Percentiles rank a stretch among this genome's conserved stretches.
phyloP scores from a whole-genome alignment of 2,113 vertebrate species.

The Gopherus evgoodei region DNA sequence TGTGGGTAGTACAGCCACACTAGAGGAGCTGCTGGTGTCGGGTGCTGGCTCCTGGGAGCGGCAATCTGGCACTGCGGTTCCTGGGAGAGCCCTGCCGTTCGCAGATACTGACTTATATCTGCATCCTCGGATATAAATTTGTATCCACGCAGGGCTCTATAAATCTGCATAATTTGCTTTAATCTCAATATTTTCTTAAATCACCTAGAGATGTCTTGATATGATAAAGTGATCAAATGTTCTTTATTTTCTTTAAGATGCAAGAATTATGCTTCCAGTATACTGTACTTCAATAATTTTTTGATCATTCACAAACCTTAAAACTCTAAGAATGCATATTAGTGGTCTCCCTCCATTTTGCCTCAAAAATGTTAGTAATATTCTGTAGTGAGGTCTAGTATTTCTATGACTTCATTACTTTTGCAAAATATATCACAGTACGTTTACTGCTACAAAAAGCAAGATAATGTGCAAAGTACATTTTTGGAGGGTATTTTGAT shows the following conservation, averaged over 20 bases:
- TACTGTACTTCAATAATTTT: neutral
- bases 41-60: too few relatives aligned
- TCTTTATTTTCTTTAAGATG: constrained; percentile 8
- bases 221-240: neutral
- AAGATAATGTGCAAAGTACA: neutral
- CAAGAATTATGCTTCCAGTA: neutral
- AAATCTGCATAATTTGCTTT: neutral
- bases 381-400: neutral
- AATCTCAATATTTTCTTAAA: constrained; percentile 11
- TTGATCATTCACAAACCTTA: neutral
- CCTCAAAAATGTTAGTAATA: neutral
- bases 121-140: too few relatives aligned
- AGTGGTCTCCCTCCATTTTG: neutral
- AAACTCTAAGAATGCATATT: neutral
- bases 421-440: neutral
- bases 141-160: neutral
- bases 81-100: too few relatives aligned
- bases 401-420: neutral
- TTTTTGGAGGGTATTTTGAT: neutral
- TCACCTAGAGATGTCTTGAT: neutral
- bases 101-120: too few relatives aligned
- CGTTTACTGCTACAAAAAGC: neutral
- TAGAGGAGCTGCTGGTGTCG: too few relatives aligned
- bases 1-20: too few relatives aligned
- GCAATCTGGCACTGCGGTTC: too few relatives aligned